A percentile compares a stretch with the other conserved stretches of the same genome.
Conservation (phyloP, 2,113 vertebrate genomes). For the Forbesichthys agassizii region DNA sequence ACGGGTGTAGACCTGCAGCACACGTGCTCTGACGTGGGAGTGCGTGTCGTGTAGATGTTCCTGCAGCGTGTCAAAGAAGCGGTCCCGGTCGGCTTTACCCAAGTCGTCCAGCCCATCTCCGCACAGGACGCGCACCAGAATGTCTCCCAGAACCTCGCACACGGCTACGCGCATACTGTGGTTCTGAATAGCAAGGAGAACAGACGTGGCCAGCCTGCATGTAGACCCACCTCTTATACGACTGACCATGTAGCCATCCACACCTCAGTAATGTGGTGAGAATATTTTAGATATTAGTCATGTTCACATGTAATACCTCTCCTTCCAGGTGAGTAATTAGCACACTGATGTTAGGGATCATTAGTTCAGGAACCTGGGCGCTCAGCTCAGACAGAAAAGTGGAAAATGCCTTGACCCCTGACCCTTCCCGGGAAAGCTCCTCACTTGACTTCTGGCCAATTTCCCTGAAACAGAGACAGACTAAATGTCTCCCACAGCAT, state of each 20-base stretch:
- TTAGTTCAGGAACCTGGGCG: conserved; percentile 78
- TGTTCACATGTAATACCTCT: conserved; percentile 77
- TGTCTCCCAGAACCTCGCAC: conserved; percentile 86
- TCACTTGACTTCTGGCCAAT: conserved; percentile 90
- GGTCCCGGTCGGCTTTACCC: conserved; percentile 83
- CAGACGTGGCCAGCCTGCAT: background rate
- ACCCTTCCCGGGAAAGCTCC: conserved; percentile 83
- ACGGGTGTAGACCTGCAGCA: conserved; percentile 87
- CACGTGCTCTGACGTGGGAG: conserved; percentile 86
- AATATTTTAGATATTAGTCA: too few relatives aligned
- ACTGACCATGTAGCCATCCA: background rate
- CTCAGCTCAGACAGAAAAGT: conserved; percentile 87
- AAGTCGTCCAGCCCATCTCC: conserved; percentile 85
- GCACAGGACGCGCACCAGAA: conserved; percentile 83
- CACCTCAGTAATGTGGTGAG: too few relatives aligned
- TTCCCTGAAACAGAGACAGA: conserved; percentile 75
- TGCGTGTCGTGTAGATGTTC: conserved; percentile 86
- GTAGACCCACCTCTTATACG: background rate
- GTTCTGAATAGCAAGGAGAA: conserved; percentile 69
- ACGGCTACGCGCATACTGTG: conserved; percentile 87
- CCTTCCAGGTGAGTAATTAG: conserved; percentile 88
- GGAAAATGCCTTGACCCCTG: conserved; percentile 84
- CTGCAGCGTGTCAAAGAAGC: conserved; percentile 87
- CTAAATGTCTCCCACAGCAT: too few relatives aligned
- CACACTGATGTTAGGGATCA: conserved; percentile 90